Percentiles rank a stretch among this genome's conserved stretches.
These are phyloP conservation scores for Merluccius polli DNA, from an alignment of 2,797 vertebrate genomes.

Conservation along the genomic window DNA sequence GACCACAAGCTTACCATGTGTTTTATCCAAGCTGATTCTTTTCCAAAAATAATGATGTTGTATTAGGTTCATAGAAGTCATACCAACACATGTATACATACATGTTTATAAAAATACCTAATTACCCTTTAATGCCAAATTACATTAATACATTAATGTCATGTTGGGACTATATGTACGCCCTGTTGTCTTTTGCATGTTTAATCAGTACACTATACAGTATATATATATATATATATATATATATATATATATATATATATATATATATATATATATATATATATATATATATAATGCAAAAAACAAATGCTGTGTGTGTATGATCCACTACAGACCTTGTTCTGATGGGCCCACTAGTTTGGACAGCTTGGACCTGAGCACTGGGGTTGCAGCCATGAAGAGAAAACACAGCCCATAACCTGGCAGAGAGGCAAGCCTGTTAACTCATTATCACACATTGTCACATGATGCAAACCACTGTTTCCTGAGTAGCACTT, in stretches of 20 bases:
- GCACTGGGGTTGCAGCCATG: conserved; percentile 81
- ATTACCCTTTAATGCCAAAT: too few species aligned
- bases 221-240: too few species aligned
- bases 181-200: background rate
- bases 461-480: background rate
- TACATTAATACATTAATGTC: too few species aligned
- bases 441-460: background rate
- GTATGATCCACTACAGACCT: conserved; percentile 70
- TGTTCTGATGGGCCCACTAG: conserved; percentile 84
- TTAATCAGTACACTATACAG: background rate
- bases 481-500: background rate
- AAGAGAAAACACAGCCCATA: conserved; percentile 87
- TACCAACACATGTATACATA: background rate
- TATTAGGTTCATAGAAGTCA: background rate
- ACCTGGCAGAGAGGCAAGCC: conserved; percentile 63
- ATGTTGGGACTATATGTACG: background rate
- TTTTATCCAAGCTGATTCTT: background rate
- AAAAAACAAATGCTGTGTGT: background rate
- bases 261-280: too few species aligned
- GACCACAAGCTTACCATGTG: background rate
- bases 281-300: too few species aligned
- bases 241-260: too few species aligned
- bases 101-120: background rate
- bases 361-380: conserved; percentile 92
- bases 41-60: background rate